These are phyloP conservation scores for Dromaius novaehollandiae DNA, from an alignment of 2,113 vertebrate genomes.

Conservation along the genomic window DNA sequence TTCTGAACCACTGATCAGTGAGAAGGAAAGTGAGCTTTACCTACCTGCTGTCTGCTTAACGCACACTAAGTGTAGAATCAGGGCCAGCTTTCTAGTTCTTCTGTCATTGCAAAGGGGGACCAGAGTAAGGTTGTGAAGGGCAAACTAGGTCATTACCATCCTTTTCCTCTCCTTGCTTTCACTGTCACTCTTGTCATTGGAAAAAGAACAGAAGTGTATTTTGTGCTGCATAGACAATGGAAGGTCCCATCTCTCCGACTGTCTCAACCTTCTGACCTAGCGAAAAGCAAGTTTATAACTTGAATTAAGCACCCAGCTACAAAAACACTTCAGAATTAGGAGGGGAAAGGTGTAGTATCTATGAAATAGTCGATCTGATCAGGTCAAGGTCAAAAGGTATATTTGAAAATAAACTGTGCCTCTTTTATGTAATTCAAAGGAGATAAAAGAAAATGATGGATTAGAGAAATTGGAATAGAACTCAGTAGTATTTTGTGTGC, in stretches of 20 bases:
- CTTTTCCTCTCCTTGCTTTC: not conserved
- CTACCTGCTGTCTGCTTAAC: not conserved
- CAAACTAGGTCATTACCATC: not conserved
- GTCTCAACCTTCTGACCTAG: not conserved
- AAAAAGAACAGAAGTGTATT: not conserved
- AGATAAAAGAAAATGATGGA: not conserved
- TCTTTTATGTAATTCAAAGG: not conserved
- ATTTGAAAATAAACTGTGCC: not conserved
- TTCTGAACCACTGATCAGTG: not conserved
- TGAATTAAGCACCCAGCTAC: not conserved
- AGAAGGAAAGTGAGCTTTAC: not conserved
- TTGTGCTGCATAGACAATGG: not conserved
- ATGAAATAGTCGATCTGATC: not conserved
- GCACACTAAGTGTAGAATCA: not conserved
- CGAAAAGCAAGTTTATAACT: not conserved
- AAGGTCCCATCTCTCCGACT: not conserved
- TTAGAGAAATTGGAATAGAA: not conserved
- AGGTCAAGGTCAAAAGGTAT: not conserved
- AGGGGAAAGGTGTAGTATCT: not conserved
- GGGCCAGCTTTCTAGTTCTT: not conserved
- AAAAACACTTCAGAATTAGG: not conserved
- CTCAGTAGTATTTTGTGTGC: not conserved
- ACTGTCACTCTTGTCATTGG: not conserved
- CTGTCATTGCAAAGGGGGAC: rapidly evolving
- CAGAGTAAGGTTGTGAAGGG: not conserved